phyloP scores from a whole-genome alignment of 2,888 invertebrate species.

The Drosophila ezoana region DNA sequence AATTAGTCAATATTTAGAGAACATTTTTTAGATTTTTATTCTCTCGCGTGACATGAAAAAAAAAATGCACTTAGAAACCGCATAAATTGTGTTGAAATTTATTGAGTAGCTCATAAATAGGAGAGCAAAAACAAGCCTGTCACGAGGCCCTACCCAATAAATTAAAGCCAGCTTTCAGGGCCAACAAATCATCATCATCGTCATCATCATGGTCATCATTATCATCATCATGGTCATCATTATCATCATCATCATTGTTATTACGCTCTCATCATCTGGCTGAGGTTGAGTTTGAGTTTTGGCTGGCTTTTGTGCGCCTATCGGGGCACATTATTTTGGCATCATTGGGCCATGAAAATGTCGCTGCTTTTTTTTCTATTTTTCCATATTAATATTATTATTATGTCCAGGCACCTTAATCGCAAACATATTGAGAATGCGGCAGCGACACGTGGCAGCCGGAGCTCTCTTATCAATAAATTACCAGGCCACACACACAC shows the following conservation, averaged over 20 bases:
- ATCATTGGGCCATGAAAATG: constrained; percentile 72
- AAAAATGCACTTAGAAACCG: constrained; percentile 65
- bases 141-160: constrained; percentile 51
- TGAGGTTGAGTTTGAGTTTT: no score
- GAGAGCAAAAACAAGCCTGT: constrained; percentile 43
- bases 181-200: constrained; percentile 53
- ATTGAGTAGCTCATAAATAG: constrained; percentile 53
- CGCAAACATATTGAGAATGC: constrained; percentile 66
- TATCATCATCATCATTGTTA: no score
- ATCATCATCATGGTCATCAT: no score
- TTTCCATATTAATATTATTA: constrained; percentile 5
- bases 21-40: not conserved
- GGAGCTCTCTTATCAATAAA: constrained; percentile 68
- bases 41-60: constrained; percentile 51
- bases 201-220: no score
- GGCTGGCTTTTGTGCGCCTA: constrained; percentile 24
- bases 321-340: constrained; percentile 59
- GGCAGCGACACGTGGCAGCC: constrained; percentile 36
- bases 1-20: no score
- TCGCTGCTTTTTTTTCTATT: constrained; percentile 24
- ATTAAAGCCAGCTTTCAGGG: constrained; percentile 45
- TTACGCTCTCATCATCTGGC: constrained; percentile 13
- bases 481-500: constrained; percentile 44
- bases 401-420: constrained; percentile 53
- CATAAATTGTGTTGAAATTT: constrained; percentile 55